These are phyloP conservation scores for Sphaeridia pumilis DNA, from an alignment of 2,888 invertebrate genomes.

Conservation along the genomic window DNA sequence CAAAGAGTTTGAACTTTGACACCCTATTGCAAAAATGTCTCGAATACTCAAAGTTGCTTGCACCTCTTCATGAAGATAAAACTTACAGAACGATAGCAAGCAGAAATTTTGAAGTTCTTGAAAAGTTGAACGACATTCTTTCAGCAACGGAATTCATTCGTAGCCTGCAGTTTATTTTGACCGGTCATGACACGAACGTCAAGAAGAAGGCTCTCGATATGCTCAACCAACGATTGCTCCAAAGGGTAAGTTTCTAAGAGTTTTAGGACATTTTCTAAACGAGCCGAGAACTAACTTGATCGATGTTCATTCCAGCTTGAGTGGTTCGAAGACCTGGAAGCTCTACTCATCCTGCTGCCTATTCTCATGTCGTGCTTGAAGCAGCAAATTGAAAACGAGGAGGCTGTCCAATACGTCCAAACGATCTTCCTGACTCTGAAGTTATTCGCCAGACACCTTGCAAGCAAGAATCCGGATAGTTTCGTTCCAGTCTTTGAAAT, in stretches of 20 bases:
- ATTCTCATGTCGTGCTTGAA: slow-evolving; percentile 45
- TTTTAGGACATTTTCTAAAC: background rate
- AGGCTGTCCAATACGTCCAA: slow-evolving; percentile 62
- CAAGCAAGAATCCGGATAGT: slow-evolving; percentile 52
- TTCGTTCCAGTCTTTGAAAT: slow-evolving; percentile 49
- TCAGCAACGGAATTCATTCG: slow-evolving; percentile 27
- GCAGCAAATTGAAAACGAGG: slow-evolving; percentile 41
- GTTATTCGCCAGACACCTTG: slow-evolving; percentile 62
- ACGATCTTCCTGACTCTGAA: slow-evolving; percentile 71
- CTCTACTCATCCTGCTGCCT: slow-evolving; percentile 45
- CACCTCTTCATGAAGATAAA: slow-evolving; percentile 26
- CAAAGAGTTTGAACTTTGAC: slow-evolving; percentile 22
- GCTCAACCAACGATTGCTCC: slow-evolving; percentile 30
- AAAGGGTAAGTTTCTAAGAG: slow-evolving; percentile 19
- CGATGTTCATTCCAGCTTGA: slow-evolving; percentile 22
- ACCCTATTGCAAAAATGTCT: slow-evolving; percentile 27
- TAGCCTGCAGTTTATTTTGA: slow-evolving; percentile 20
- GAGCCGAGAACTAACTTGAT: background rate
- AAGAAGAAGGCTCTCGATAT: slow-evolving; percentile 34
- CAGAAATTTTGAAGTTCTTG: slow-evolving; percentile 33
- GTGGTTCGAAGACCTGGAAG: slow-evolving; percentile 32
- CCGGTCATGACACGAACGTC: slow-evolving; percentile 23
- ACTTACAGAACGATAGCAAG: slow-evolving; percentile 27
- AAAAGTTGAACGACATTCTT: slow-evolving; percentile 29
- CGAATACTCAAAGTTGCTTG: slow-evolving; percentile 22